A percentile compares a stretch with the other conserved stretches of the same genome.
phyloP scores from a whole-genome alignment of 2,113 vertebrate species.

The Balaeniceps rex region DNA sequence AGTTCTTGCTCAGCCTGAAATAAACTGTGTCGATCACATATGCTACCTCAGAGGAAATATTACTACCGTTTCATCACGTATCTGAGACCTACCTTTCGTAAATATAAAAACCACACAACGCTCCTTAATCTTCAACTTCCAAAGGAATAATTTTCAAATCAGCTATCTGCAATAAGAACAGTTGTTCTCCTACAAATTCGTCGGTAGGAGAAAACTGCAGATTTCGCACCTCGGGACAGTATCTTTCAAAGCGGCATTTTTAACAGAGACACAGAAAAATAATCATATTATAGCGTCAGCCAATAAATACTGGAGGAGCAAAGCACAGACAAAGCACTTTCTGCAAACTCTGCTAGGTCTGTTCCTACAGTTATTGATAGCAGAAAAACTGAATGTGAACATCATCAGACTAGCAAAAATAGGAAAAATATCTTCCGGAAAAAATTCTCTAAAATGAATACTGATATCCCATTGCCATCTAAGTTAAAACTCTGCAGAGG shows the following conservation, averaged over 20 bases:
- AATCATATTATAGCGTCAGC: constrained; percentile 9
- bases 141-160: neutral
- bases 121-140: neutral
- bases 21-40: rapidly evolving
- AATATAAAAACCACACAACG: rapidly evolving
- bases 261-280: neutral
- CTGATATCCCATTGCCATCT: constrained; percentile 32
- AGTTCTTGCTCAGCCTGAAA: neutral
- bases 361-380: constrained; percentile 29
- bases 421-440: neutral
- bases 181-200: neutral
- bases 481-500: constrained; percentile 35
- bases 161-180: neutral
- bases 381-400: neutral
- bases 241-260: neutral
- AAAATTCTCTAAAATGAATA: constrained; percentile 33
- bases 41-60: neutral
- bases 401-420: neutral
- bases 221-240: neutral
- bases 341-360: constrained; percentile 4
- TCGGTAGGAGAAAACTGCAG: neutral
- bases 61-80: neutral
- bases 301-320: neutral
- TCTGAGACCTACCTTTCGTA: neutral
- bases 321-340: constrained; percentile 50